A percentile compares a stretch with the other conserved stretches of the same genome.
Conservation (phyloP, 2,888 invertebrate genomes). For the Noctua comes region DNA sequence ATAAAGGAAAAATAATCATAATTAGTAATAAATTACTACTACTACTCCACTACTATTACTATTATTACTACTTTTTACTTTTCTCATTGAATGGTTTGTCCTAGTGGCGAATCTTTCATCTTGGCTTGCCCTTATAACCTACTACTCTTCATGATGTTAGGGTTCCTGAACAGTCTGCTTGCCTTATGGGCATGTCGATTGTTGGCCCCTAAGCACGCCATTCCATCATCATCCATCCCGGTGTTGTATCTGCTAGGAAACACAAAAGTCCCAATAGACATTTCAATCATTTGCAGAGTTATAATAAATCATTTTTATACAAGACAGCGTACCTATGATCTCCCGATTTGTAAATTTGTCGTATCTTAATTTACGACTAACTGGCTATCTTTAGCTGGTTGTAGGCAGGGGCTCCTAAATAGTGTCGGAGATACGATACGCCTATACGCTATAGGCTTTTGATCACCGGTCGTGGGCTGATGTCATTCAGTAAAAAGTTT, state of each 20-base stretch:
- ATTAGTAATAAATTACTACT: no score
- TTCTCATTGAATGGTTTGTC: no score
- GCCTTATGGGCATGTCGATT: background rate
- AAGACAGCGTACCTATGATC: background rate
- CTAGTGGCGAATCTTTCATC: background rate
- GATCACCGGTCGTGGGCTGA: slow-evolving; percentile 18
- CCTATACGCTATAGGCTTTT: slow-evolving; percentile 15
- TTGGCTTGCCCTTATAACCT: background rate
- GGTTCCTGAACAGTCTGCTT: background rate
- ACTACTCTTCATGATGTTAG: background rate
- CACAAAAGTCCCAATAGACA: background rate
- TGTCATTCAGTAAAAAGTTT: slow-evolving; percentile 25
- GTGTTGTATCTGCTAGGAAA: background rate
- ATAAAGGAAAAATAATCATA: no score
- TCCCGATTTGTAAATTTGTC: slow-evolving; percentile 27
- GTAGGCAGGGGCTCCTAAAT: slow-evolving; percentile 28
- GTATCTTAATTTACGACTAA: slow-evolving; percentile 23
- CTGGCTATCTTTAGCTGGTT: background rate
- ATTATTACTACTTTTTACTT: no score
- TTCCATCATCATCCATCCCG: background rate
- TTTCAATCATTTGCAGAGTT: background rate
- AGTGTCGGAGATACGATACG: slow-evolving; percentile 20
- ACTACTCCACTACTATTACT: no score
- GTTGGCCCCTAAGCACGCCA: background rate
- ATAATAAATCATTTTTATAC: slow-evolving; percentile 6